These are phyloP conservation scores for Eulacestoma nigropectus DNA, from an alignment of 2,113 vertebrate species.

Conservation along the genomic window DNA sequence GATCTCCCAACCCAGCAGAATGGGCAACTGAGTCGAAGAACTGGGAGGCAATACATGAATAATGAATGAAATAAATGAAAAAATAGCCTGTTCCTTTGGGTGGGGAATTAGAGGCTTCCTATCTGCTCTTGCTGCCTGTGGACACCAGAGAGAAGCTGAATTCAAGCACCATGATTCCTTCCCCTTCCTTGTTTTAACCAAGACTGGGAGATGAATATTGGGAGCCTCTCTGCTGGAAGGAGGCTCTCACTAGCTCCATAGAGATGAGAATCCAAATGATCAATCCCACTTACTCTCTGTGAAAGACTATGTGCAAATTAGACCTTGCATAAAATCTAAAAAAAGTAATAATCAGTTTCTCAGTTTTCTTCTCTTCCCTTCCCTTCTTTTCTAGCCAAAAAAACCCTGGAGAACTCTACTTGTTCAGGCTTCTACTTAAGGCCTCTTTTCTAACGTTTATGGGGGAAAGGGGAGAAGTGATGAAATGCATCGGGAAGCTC, in stretches of 20 bases:
- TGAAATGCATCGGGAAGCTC: neutral
- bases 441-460: neutral
- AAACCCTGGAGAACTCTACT: neutral
- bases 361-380: neutral
- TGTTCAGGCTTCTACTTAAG: neutral
- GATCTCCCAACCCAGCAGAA: neutral
- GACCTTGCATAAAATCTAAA: neutral
- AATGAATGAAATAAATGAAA: neutral
- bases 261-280: neutral
- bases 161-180: neutral
- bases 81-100: neutral
- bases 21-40: neutral
- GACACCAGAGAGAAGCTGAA: neutral
- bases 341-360: neutral
- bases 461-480: neutral
- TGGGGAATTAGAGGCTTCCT: neutral
- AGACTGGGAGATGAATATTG: neutral
- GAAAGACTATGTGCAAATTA: neutral
- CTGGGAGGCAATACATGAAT: neutral
- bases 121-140: neutral
- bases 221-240: neutral
- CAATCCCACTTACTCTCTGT: neutral
- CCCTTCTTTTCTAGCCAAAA: neutral
- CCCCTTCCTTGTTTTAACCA: neutral
- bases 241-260: neutral